Percentiles rank a stretch among this genome's conserved stretches.
Conservation (phyloP, 1,140 invertebrate genomes). For the Ditylenchus dipsaci region DNA sequence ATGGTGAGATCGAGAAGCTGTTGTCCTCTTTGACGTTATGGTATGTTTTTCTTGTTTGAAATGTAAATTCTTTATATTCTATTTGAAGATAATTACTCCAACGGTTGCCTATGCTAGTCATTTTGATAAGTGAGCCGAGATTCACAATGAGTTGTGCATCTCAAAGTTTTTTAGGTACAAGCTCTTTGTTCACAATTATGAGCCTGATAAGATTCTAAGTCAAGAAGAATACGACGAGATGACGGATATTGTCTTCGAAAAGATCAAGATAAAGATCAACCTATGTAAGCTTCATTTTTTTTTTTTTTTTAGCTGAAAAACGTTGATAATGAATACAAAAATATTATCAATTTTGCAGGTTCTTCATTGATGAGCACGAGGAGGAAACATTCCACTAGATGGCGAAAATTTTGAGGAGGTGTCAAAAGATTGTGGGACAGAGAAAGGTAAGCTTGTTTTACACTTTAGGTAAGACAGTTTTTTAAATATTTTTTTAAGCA, state of each 20-base stretch:
- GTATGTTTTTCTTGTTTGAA: too few species aligned
- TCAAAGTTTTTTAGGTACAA: conserved; percentile 35
- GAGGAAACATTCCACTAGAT: conserved; percentile 33
- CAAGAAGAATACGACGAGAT: conserved; percentile 42
- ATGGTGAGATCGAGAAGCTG: conserved; percentile 73
- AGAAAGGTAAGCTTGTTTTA: conserved; percentile 18
- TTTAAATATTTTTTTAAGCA: conserved; percentile 36
- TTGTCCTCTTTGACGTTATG: conserved; percentile 78
- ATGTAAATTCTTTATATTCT: too few species aligned
- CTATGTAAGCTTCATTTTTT: too few species aligned
- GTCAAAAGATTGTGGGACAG: conserved; percentile 28
- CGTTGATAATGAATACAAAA: too few species aligned
- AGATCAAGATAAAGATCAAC: conserved; percentile 30
- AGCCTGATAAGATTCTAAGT: conserved; percentile 41
- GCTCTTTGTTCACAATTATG: conserved; percentile 27
- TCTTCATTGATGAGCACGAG: conserved; percentile 37
- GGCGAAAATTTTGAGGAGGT: conserved; percentile 32
- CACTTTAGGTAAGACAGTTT: too few species aligned
- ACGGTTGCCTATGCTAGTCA: conserved; percentile 85
- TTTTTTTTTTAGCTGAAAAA: too few species aligned
- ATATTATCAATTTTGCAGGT: too few species aligned
- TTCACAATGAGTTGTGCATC: too few species aligned
- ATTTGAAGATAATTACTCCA: conserved; percentile 68
- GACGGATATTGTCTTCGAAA: conserved; percentile 27
- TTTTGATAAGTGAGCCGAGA: conserved; percentile 76